These are phyloP conservation scores for Crematogaster levior DNA, from an alignment of 2,888 invertebrate species.

Conservation along the genomic window DNA sequence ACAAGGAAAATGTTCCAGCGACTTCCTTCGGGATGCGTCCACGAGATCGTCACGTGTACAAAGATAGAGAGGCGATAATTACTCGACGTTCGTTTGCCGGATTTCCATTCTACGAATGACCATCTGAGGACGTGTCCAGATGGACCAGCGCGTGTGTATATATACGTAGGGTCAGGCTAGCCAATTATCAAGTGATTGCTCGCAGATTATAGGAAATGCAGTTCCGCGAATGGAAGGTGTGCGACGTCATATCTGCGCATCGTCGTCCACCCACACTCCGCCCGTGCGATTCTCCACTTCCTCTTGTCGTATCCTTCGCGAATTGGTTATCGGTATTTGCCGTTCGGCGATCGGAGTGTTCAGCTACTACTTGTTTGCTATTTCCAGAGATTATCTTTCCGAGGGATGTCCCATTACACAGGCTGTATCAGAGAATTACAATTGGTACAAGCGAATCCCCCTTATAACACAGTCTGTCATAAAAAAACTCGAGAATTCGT, in stretches of 20 bases:
- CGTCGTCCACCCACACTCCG: slow-evolving; percentile 56
- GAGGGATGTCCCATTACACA: slow-evolving; percentile 36
- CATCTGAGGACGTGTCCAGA: slow-evolving; percentile 66
- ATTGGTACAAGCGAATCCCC: slow-evolving; percentile 40
- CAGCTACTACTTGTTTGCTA: slow-evolving; percentile 52
- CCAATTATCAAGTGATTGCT: slow-evolving; percentile 81
- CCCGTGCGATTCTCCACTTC: slow-evolving; percentile 62
- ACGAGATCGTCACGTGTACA: slow-evolving; percentile 4
- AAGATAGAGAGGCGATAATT: slow-evolving; percentile 55
- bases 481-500: not conserved
- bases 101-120: slow-evolving; percentile 67
- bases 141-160: slow-evolving; percentile 47
- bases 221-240: slow-evolving; percentile 74
- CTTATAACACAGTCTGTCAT: not conserved
- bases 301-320: slow-evolving; percentile 72
- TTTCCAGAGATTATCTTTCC: slow-evolving; percentile 59
- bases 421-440: slow-evolving; percentile 34
- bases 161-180: slow-evolving; percentile 55
- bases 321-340: slow-evolving; percentile 79
- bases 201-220: slow-evolving; percentile 81
- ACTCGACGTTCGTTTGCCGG: slow-evolving; percentile 56
- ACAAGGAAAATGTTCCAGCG: not conserved
- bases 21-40: slow-evolving; percentile 8
- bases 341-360: slow-evolving; percentile 59
- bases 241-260: slow-evolving; percentile 63